Evolutionary conservation across 2,797 vertebrate species (phyloP).

Genomic region (Pantherophis alleghaniensis): DNA sequence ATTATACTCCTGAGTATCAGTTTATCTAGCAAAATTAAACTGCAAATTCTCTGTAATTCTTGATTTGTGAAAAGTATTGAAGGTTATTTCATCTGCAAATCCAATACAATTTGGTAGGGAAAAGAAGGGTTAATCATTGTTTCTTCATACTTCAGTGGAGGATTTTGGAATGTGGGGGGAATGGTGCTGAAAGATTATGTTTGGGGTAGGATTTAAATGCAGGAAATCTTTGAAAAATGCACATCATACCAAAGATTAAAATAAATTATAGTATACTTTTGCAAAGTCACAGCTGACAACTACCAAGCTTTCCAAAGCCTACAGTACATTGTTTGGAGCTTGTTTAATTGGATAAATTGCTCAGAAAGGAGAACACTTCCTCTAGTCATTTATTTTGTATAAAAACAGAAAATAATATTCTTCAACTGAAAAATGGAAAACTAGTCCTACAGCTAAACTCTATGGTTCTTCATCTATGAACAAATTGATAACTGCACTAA

Average conservation of each 20-base stretch:
- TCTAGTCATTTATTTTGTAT: not conserved
- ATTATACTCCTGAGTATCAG: constrained; percentile 36
- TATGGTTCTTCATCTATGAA: not conserved
- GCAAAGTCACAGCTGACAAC: constrained; percentile 25
- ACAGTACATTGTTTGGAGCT: constrained; percentile 22
- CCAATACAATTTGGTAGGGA: constrained; percentile 32
- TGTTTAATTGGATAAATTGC: constrained; percentile 9
- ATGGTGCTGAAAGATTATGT: constrained; percentile 28
- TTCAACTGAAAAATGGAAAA: not conserved
- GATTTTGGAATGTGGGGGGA: constrained; percentile 39
- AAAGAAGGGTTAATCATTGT: constrained; percentile 22
- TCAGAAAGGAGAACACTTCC: not conserved
- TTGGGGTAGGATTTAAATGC: constrained; percentile 58
- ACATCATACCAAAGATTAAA: constrained; percentile 39
- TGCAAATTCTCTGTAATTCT: not conserved
- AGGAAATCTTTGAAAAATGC: constrained; percentile 63
- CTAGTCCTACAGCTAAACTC: not conserved
- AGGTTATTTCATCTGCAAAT: constrained; percentile 18
- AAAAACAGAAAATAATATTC: not conserved
- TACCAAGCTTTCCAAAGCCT: not conserved
- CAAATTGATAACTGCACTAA: not conserved
- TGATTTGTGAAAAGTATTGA: constrained; percentile 7
- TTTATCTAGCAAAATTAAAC: not conserved
- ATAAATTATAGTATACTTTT: constrained; percentile 15
- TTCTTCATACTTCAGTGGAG: constrained; percentile 38